Percentiles rank a stretch among this genome's conserved stretches.
Evolutionary conservation across 2,888 invertebrate genomes (phyloP).

Genomic region (Tuta absoluta): DNA sequence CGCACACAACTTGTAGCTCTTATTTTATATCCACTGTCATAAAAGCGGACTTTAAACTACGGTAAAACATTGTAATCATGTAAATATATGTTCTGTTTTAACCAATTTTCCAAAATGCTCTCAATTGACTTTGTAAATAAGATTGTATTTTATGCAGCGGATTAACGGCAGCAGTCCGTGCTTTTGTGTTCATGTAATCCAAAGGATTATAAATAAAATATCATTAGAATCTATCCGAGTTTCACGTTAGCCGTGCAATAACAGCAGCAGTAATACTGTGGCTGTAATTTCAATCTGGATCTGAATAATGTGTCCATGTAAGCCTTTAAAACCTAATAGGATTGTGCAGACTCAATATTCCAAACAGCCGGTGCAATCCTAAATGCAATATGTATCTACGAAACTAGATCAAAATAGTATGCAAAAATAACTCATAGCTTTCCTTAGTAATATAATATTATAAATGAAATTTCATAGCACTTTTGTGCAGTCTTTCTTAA

Average conservation of each 20-base stretch:
- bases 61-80: too few species aligned
- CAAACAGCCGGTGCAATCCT: constrained; percentile 11
- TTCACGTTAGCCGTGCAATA: constrained; percentile 9
- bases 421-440: not conserved
- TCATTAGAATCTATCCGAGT: constrained; percentile 11
- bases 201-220: constrained; percentile 15
- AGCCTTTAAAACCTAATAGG: constrained; percentile 60
- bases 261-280: not conserved
- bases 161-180: not conserved
- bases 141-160: not conserved
- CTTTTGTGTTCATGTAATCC: not conserved
- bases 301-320: constrained; percentile 59
- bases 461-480: too few species aligned
- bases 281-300: constrained; percentile 51
- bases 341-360: constrained; percentile 38
- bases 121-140: too few species aligned
- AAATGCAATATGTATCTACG: not conserved
- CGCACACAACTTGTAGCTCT: too few species aligned
- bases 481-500: too few species aligned
- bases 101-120: too few species aligned
- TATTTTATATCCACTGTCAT: too few species aligned
- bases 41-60: too few species aligned
- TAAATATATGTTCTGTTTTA: too few species aligned
- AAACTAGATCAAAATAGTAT: not conserved
- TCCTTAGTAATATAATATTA: too few species aligned